Evolutionary conservation across 2,888 invertebrate genomes (phyloP), one percentile per base, ranked within the genome.

Genomic region (Microplitis manilae): DNA sequence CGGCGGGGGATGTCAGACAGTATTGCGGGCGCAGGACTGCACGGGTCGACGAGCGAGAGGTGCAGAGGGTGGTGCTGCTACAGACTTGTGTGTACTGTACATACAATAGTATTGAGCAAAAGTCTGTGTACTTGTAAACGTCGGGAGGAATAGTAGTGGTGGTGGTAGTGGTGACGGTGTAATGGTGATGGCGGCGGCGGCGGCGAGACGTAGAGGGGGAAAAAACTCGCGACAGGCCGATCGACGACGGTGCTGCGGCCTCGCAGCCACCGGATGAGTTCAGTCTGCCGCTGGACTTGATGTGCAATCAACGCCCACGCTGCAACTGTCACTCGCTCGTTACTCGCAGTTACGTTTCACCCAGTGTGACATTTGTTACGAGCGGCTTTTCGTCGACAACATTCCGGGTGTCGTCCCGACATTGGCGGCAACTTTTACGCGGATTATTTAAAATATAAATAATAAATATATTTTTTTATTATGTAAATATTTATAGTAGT

Each of bases 231-330:
- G 75, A 77, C 75, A 77, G 76, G 40, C 59, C 65, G 70, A 69
- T 77, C 83, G 68, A 73, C 80, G 83, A 85, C 81, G 81, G 84
- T 86, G 87, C 86, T 87, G 86, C 87, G 81, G 84, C 84, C 86
- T 85, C 85, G 84, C 86, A 87, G 87, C 85, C 86, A 86, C 85
- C 85, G 86, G 84, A 84, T 84, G 86, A 86, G 84, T 86, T 88
- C 87, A 88, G 88, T 88, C 87, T 86, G 85, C 87, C 87, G 87
- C 84, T 84, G 84, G 87, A 88, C 86, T 86, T 79, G 81, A 80
- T 75, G 77, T 73, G 79, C 73, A 80, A 81, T 78, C 79, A 76
- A 81, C 75, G 61, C 62, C 70, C n/a, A 78, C 68, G 64, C 20
- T 75, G 72, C 72, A 64, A 38, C 70, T 50, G 30, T 70, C 41